These are phyloP conservation scores for Hydrolagus affinis DNA, from an alignment of 2,113 vertebrate species.

Conservation along the genomic window DNA sequence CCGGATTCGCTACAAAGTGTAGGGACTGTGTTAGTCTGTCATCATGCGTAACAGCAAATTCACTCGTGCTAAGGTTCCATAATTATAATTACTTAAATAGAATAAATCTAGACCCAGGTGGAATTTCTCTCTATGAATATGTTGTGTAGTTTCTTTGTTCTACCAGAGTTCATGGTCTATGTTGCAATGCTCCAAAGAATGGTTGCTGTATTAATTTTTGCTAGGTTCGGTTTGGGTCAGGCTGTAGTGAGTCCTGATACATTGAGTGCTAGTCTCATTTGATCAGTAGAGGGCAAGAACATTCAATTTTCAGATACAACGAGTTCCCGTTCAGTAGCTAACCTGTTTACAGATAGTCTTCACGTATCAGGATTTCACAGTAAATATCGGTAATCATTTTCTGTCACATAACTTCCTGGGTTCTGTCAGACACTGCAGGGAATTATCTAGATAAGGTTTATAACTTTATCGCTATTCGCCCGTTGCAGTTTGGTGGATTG, in stretches of 20 bases:
- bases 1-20: no score
- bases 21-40: no score
- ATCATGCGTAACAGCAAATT: no score
- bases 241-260: neutral
- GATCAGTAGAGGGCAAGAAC: conserved; percentile 11
- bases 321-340: neutral
- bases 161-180: no score
- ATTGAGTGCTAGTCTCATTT: neutral
- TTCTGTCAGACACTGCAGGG: neutral
- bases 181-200: no score
- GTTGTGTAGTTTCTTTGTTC: no score
- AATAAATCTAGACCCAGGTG: no score
- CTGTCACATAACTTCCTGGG: neutral
- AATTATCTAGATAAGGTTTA: neutral
- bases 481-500: neutral
- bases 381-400: neutral
- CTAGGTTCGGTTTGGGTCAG: neutral
- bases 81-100: no score
- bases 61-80: no score
- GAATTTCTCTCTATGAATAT: no score
- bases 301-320: neutral
- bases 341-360: neutral
- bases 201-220: no score
- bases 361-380: neutral
- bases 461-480: neutral